These are phyloP conservation scores for Boloria selene DNA, from an alignment of 2,888 invertebrate species.

Conservation along the genomic window DNA sequence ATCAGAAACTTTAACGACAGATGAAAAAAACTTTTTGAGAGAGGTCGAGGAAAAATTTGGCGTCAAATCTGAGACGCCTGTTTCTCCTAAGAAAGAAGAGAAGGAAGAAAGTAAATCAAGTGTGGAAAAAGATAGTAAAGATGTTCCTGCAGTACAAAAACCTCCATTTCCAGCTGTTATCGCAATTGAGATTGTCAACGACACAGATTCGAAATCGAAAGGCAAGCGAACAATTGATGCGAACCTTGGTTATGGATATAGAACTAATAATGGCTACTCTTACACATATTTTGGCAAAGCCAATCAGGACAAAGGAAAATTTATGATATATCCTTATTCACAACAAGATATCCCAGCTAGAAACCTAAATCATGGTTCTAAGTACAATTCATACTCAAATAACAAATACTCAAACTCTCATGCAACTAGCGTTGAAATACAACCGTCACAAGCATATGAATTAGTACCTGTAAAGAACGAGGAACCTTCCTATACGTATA, in stretches of 20 bases:
- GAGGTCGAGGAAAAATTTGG: conserved; percentile 78
- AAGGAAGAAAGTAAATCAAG: conserved; percentile 43
- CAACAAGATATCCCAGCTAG: conserved; percentile 83
- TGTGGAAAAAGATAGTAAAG: conserved; percentile 36
- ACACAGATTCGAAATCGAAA: conserved; percentile 76
- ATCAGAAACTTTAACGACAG: conserved; percentile 52
- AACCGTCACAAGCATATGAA: conserved; percentile 82
- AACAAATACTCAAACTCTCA: conserved; percentile 47
- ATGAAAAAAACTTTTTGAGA: conserved; percentile 70
- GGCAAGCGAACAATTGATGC: conserved; percentile 88
- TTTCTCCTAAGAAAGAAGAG: conserved; percentile 50
- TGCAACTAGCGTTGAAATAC: conserved; percentile 77
- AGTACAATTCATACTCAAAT: conserved; percentile 34
- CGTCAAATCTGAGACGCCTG: conserved; percentile 59
- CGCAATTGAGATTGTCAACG: conserved; percentile 84
- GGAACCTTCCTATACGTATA: conserved; percentile 59
- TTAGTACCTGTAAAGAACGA: conserved; percentile 67
- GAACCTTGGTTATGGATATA: conserved; percentile 86
- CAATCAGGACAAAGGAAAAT: conserved; percentile 76
- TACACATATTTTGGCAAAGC: conserved; percentile 77
- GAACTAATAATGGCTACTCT: conserved; percentile 77
- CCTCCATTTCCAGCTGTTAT: conserved; percentile 79
- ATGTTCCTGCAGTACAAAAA: conserved; percentile 40
- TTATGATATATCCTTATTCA: conserved; percentile 87
- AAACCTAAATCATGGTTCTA: conserved; percentile 33